Evolutionary conservation across 2,888 invertebrate species (phyloP).

Genomic region (Spisula subtruncata): DNA sequence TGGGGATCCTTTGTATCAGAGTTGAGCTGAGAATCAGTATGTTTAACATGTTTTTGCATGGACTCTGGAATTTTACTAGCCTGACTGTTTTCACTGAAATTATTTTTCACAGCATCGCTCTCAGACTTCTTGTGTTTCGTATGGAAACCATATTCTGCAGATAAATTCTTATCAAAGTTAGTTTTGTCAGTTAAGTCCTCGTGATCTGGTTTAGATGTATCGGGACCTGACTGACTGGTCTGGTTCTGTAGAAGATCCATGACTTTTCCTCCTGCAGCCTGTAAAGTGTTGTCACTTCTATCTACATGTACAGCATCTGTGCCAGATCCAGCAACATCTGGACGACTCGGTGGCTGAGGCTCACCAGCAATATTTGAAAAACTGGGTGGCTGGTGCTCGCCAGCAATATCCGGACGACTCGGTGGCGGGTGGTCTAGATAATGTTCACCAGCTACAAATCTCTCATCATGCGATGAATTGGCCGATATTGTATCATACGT

Average conservation of each 20-base stretch:
- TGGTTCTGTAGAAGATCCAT: conserved; percentile 52
- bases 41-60: background rate
- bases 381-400: background rate
- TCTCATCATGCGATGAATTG: conserved; percentile 46
- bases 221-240: conserved; percentile 14
- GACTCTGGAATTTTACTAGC: background rate
- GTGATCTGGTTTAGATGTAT: background rate
- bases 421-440: too few relatives aligned
- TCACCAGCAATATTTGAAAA: conserved; percentile 32
- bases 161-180: background rate
- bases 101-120: background rate
- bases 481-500: conserved; percentile 68
- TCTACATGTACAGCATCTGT: background rate
- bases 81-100: background rate
- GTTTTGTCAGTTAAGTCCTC: background rate
- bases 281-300: background rate
- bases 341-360: background rate
- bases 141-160: background rate
- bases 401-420: conserved; percentile 30
- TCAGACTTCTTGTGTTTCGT: background rate
- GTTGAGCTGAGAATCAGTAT: background rate
- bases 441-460: conserved; percentile 11
- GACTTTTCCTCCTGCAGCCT: conserved; percentile 30
- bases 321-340: conserved; percentile 34
- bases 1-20: background rate